Conservation (phyloP, 2,797 vertebrate species). For the Gymnoscopelus braueri region DNA sequence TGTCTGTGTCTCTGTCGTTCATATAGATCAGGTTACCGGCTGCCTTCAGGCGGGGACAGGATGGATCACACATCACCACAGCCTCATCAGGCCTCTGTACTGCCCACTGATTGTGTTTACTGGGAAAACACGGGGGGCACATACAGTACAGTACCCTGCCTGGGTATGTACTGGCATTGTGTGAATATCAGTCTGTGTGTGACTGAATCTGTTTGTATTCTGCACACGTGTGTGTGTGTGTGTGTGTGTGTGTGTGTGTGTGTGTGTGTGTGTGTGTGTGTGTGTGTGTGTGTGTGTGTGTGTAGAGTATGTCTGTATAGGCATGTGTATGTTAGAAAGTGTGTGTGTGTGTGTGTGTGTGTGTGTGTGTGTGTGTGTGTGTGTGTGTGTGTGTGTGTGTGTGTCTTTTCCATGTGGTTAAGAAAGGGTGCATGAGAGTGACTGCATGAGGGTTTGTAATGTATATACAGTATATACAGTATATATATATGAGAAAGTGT, state of each 20-base stretch:
- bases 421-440: no score
- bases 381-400: neutral
- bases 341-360: neutral
- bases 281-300: constrained; percentile 8
- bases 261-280: constrained; percentile 4
- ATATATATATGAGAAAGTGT: neutral
- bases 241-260: constrained; percentile 14
- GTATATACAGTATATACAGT: no score
- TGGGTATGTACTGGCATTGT: neutral
- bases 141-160: constrained; percentile 1
- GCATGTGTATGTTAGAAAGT: no score
- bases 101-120: constrained; percentile 65
- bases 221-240: constrained; percentile 4
- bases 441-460: no score
- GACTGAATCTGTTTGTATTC: neutral
- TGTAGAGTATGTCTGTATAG: constrained; percentile 15
- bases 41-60: constrained; percentile 50
- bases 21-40: constrained; percentile 63
- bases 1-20: constrained; percentile 3
- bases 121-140: constrained; percentile 45
- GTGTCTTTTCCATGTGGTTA: neutral
- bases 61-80: constrained; percentile 52
- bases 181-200: neutral
- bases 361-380: neutral
- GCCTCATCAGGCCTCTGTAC: constrained; percentile 51